Evolutionary conservation across 2,113 vertebrate genomes (phyloP).

Genomic region (Gobio gobio): DNA sequence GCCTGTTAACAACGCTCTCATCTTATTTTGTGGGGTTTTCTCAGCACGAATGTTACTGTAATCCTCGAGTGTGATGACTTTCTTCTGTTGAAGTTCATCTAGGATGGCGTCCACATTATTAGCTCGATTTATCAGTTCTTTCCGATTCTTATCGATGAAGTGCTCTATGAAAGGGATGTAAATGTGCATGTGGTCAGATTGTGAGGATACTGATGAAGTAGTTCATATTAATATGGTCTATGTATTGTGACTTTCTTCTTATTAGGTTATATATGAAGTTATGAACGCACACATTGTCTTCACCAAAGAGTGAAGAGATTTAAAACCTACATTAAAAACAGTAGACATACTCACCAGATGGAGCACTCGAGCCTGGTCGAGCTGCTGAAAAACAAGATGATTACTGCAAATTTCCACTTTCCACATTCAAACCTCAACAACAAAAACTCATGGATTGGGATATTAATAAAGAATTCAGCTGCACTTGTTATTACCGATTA

Average conservation of each 20-base stretch:
- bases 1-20: slow-evolving; percentile 26
- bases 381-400: slow-evolving; percentile 6
- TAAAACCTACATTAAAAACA: background rate
- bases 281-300: no score
- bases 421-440: no score
- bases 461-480: no score
- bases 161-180: background rate
- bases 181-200: background rate
- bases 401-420: no score
- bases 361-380: background rate
- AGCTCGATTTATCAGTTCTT: slow-evolving; percentile 36
- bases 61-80: background rate
- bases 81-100: slow-evolving; percentile 53
- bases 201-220: background rate
- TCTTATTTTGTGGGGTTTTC: background rate
- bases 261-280: no score
- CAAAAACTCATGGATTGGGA: no score
- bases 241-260: no score
- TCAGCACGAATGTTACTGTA: slow-evolving; percentile 10
- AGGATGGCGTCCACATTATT: slow-evolving; percentile 40
- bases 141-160: slow-evolving; percentile 60
- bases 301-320: background rate
- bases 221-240: background rate
- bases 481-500: no score
- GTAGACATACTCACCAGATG: background rate